Evolutionary conservation across 2,888 invertebrate genomes (phyloP).

Genomic region (Unio pictorum): DNA sequence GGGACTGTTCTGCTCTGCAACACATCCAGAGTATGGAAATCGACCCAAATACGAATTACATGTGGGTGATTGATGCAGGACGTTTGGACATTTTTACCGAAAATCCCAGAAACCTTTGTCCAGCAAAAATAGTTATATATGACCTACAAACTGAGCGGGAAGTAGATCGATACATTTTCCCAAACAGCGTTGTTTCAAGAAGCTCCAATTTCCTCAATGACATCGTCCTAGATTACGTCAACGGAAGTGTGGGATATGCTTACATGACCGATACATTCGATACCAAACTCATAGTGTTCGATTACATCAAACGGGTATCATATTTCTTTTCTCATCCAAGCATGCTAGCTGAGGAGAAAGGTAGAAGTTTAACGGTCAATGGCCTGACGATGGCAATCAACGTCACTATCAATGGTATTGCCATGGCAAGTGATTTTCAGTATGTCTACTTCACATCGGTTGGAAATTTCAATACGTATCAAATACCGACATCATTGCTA

Average conservation of each 20-base stretch:
- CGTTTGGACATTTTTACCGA: constrained; percentile 13
- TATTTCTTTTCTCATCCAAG: constrained; percentile 27
- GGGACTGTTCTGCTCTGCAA: constrained; percentile 29
- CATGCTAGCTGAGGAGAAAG: constrained; percentile 19
- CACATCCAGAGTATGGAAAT: constrained; percentile 39
- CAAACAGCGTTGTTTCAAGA: constrained; percentile 21
- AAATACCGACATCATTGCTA: constrained; percentile 22
- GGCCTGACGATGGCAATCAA: constrained; percentile 4
- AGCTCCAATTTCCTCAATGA: constrained; percentile 30
- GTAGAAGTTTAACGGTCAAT: constrained; percentile 7
- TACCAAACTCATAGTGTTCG: constrained; percentile 25
- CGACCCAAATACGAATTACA: constrained; percentile 31
- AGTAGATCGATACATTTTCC: constrained; percentile 17
- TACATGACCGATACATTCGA: constrained; percentile 33
- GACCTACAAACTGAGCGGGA: constrained; percentile 11
- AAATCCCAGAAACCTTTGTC: constrained; percentile 19
- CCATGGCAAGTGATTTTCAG: constrained; percentile 24
- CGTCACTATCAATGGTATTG: constrained; percentile 32
- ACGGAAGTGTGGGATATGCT: constrained; percentile 20
- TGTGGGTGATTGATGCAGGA: constrained; percentile 45
- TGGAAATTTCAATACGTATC: constrained; percentile 15
- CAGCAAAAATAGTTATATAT: constrained; percentile 30
- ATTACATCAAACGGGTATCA: constrained; percentile 15
- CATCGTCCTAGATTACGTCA: constrained; percentile 28
- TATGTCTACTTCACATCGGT: constrained; percentile 27